A percentile compares a stretch with the other conserved stretches of the same genome.
Conservation (phyloP, 2,797 vertebrate species). For the Melanogrammus aeglefinus region DNA sequence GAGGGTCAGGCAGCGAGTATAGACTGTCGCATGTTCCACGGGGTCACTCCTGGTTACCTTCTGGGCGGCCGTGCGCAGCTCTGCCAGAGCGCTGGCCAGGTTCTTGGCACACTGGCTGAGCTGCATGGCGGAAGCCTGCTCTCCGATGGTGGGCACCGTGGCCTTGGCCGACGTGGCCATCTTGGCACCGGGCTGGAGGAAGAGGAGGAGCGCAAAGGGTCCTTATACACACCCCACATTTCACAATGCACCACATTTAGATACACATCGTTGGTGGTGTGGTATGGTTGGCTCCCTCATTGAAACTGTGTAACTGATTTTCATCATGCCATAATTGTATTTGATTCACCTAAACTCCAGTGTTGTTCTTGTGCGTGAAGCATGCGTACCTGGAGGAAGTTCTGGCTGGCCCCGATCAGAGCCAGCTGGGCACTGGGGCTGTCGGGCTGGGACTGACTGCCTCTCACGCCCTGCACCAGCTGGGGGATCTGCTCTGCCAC, state of each 20-base stretch:
- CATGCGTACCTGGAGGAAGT: slow-evolving; percentile 88
- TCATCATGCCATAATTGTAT: no score
- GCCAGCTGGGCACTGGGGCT: slow-evolving; percentile 94
- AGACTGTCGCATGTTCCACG: background rate
- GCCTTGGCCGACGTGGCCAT: slow-evolving; percentile 95
- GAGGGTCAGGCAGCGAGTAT: background rate
- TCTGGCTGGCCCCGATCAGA: slow-evolving; percentile 93
- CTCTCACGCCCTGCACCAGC: slow-evolving; percentile 93
- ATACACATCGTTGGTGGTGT: background rate
- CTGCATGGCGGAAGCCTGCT: slow-evolving; percentile 97
- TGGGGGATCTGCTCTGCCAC: slow-evolving; percentile 96
- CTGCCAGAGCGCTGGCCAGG: slow-evolving; percentile 84
- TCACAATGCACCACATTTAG: background rate
- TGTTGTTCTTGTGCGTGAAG: no score
- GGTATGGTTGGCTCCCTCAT: no score
- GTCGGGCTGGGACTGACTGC: slow-evolving; percentile 94
- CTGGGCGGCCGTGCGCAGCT: slow-evolving; percentile 90
- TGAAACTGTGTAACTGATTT: no score
- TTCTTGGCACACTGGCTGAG: slow-evolving; percentile 97
- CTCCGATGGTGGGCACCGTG: slow-evolving; percentile 89
- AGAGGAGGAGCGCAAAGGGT: background rate
- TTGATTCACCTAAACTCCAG: no score
- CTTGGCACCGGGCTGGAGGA: slow-evolving; percentile 87
- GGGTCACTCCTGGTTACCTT: slow-evolving; percentile 77
- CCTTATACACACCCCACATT: background rate